Percentiles rank a stretch among this genome's conserved stretches.
These are phyloP conservation scores for Patella caerulea DNA, from an alignment of 2,888 invertebrate genomes.

Conservation along the genomic window DNA sequence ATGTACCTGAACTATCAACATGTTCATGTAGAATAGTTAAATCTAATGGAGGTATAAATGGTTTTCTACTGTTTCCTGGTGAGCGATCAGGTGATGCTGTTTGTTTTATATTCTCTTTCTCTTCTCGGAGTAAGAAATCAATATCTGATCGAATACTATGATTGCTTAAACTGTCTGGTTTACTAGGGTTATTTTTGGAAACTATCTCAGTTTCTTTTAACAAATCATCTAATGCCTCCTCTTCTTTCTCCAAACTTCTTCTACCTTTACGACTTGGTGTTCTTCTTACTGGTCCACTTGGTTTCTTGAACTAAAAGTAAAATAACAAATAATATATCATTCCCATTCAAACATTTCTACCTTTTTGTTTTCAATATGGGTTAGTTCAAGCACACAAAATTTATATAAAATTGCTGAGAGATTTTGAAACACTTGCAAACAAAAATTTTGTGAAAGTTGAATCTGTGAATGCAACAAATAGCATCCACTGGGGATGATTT, in stretches of 20 bases:
- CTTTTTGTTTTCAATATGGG: too few relatives aligned
- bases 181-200: slow-evolving; percentile 15
- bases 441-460: too few relatives aligned
- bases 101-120: slow-evolving; percentile 38
- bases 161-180: slow-evolving; percentile 20
- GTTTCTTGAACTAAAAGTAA: slow-evolving; percentile 54
- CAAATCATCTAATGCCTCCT: slow-evolving; percentile 24
- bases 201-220: slow-evolving; percentile 31
- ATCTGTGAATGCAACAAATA: too few relatives aligned
- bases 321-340: too few relatives aligned
- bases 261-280: slow-evolving; percentile 54
- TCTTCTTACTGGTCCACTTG: slow-evolving; percentile 60
- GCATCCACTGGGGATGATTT: too few relatives aligned
- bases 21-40: slow-evolving; percentile 77
- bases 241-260: slow-evolving; percentile 36
- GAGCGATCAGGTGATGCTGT: slow-evolving; percentile 71
- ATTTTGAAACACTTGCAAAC: too few relatives aligned
- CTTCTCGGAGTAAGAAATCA: slow-evolving; percentile 5
- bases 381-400: too few relatives aligned
- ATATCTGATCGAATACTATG: slow-evolving; percentile 13
- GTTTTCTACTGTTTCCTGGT: slow-evolving; percentile 69
- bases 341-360: too few relatives aligned
- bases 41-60: slow-evolving; percentile 74
- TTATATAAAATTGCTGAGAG: too few relatives aligned
- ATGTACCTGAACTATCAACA: slow-evolving; percentile 73